Conservation (phyloP, 2,113 vertebrate species). For the Podarcis muralis region DNA sequence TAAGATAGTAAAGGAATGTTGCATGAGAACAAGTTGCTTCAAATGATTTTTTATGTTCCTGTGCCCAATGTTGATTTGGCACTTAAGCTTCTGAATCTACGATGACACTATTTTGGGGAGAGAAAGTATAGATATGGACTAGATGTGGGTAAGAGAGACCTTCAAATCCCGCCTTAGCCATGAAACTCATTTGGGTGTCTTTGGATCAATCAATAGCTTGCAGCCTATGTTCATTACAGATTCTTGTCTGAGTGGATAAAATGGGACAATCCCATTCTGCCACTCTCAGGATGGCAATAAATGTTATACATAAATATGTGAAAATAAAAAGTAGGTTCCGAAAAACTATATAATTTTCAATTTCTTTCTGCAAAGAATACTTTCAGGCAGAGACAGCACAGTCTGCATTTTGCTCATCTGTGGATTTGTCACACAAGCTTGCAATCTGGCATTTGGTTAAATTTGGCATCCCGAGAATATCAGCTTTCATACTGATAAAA, state of each 20-base stretch:
- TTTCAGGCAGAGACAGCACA: conserved; percentile 1
- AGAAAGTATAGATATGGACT: neutral
- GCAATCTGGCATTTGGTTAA: conserved; percentile 35
- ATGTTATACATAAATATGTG: neutral
- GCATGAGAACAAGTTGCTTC: conserved; percentile 17
- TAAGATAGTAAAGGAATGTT: no score
- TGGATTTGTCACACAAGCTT: conserved; percentile 12
- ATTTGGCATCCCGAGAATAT: conserved; percentile 22
- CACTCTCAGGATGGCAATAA: neutral
- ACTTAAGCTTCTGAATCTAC: neutral
- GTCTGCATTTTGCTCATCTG: conserved; percentile 7
- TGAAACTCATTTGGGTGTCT: neutral
- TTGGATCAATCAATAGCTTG: neutral
- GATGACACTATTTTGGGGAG: neutral
- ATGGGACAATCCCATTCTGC: neutral
- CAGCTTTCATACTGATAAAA: conserved; percentile 32
- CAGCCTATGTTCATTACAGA: neutral
- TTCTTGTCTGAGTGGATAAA: neutral
- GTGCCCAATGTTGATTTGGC: conserved; percentile 45
- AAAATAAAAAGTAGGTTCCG: neutral
- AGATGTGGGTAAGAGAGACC: neutral
- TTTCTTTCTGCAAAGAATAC: neutral
- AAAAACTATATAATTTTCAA: neutral
- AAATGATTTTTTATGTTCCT: conserved; percentile 40
- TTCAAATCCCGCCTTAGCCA: neutral